Conservation (phyloP, 2,797 vertebrate species). For the Amniataba percoides region DNA sequence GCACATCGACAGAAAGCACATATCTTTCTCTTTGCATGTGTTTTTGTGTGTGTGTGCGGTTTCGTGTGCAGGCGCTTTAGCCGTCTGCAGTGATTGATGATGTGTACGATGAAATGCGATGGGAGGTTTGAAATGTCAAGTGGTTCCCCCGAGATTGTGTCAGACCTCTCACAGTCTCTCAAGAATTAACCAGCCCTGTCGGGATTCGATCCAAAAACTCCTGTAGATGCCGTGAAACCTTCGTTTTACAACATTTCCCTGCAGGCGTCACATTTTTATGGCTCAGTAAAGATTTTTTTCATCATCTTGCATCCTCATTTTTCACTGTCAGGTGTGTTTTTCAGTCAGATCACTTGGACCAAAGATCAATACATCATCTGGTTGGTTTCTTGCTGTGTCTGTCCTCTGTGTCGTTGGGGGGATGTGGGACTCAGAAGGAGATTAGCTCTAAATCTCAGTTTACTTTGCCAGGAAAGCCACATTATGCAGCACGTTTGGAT, state of each 20-base stretch:
- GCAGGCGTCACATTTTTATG: background rate
- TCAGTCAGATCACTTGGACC: background rate
- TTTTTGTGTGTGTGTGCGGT: background rate
- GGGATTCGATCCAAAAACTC: background rate
- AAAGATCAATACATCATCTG: background rate
- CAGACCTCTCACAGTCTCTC: background rate
- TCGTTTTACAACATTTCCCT: background rate
- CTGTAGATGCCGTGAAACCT: background rate
- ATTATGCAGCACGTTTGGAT: background rate
- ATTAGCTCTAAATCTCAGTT: slow-evolving; percentile 33
- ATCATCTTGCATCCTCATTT: background rate
- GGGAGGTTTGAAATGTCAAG: slow-evolving; percentile 16
- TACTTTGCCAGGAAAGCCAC: slow-evolving; percentile 28
- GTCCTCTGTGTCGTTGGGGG: slow-evolving; percentile 11
- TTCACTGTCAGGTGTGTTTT: background rate
- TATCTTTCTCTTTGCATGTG: no score
- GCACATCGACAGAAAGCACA: background rate
- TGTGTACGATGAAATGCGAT: background rate
- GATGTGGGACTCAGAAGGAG: slow-evolving; percentile 4
- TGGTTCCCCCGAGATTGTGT: background rate
- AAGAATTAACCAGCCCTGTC: background rate
- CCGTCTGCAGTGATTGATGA: background rate
- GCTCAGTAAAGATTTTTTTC: background rate
- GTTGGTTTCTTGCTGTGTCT: background rate
- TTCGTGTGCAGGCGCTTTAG: background rate